These are phyloP conservation scores for Gnathonemus longibarbis DNA, from an alignment of 2,113 vertebrate species.

Conservation along the genomic window DNA sequence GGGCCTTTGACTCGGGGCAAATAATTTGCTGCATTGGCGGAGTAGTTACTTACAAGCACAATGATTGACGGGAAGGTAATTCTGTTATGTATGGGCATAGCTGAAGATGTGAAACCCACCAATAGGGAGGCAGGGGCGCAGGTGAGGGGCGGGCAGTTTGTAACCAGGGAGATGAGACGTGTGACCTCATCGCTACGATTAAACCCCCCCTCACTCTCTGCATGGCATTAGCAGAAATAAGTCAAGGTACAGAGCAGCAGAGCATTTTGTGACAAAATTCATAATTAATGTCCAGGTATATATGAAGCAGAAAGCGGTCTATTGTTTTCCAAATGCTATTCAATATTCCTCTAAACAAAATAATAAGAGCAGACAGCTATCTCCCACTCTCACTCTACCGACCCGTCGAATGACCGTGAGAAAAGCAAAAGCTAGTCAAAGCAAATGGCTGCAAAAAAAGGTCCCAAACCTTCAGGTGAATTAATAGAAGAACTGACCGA, in stretches of 20 bases:
- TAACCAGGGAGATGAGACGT: not conserved
- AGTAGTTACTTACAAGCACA: not conserved
- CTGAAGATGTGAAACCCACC: not conserved
- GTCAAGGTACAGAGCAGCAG: not conserved
- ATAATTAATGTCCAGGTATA: not conserved
- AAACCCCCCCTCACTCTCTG: not conserved
- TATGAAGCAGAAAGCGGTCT: not conserved
- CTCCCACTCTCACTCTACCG: not conserved
- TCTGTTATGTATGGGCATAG: not conserved
- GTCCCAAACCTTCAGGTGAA: not conserved
- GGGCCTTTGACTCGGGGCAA: not conserved
- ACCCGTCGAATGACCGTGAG: not conserved
- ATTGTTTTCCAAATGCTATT: not conserved
- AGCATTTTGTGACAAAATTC: not conserved
- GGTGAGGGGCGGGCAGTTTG: not conserved
- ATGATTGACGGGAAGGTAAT: not conserved
- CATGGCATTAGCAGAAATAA: not conserved
- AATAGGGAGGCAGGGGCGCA: not conserved
- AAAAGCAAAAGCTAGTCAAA: not conserved
- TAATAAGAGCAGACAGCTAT: not conserved
- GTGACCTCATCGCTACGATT: not conserved
- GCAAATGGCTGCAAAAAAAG: not conserved
- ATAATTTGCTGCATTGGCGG: not conserved
- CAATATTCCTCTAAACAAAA: not conserved
- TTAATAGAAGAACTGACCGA: not conserved